phyloP scores from a whole-genome alignment of 2,888 invertebrate species.

The Phasia obesa region DNA sequence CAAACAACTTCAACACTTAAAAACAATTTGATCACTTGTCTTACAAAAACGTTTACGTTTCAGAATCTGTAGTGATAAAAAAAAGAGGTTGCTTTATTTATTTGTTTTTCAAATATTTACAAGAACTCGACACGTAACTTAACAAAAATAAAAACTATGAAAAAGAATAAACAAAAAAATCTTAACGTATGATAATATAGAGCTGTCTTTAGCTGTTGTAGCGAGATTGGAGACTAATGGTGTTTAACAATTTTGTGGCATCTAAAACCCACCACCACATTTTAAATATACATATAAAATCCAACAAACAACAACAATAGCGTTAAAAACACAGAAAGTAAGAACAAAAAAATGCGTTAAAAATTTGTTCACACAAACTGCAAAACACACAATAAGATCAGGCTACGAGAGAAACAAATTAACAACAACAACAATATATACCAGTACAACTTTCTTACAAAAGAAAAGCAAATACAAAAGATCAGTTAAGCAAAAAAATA shows the following conservation, averaged over 20 bases:
- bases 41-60: slow-evolving; percentile 18
- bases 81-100: slow-evolving; percentile 43
- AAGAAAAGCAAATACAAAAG: slow-evolving; percentile 4
- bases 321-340: slow-evolving; percentile 20
- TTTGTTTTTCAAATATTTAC: slow-evolving; percentile 45
- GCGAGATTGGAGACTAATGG: slow-evolving; percentile 67
- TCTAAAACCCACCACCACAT: slow-evolving; percentile 58
- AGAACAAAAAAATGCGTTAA: slow-evolving; percentile 39
- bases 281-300: slow-evolving; percentile 17
- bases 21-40: slow-evolving; percentile 24
- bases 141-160: slow-evolving; percentile 23
- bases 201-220: slow-evolving; percentile 63
- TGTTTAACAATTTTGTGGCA: slow-evolving; percentile 63
- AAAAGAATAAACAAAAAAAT: slow-evolving; percentile 38
- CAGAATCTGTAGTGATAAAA: slow-evolving; percentile 17
- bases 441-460: neutral
- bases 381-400: slow-evolving; percentile 42
- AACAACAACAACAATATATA: neutral
- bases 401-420: neutral
- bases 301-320: slow-evolving; percentile 37
- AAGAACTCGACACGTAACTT: slow-evolving; percentile 40
- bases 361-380: slow-evolving; percentile 45
- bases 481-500: neutral
- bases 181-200: slow-evolving; percentile 27
- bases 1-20: slow-evolving; percentile 31